Percentiles rank a stretch among this genome's conserved stretches.
phyloP scores from a whole-genome alignment of 37 sponge, comb jelly and placozoan species.

The Axinella damicornis region DNA sequence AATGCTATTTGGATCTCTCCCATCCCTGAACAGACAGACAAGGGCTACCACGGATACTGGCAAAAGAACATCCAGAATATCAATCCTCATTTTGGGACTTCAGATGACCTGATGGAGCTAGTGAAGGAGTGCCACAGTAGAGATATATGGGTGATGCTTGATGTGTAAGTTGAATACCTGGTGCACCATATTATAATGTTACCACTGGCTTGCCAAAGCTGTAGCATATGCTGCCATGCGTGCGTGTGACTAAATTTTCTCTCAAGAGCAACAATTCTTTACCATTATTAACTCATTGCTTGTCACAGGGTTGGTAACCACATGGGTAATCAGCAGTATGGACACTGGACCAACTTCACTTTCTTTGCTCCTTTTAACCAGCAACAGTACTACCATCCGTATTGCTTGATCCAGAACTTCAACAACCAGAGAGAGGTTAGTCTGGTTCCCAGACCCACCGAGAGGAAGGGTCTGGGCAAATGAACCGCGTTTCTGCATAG shows the following conservation, averaged over 20 bases:
- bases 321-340: conserved; percentile 74
- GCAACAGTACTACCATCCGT: conserved; percentile 72
- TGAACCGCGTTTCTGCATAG: too few species aligned
- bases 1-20: conserved; percentile 69
- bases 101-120: conserved; percentile 60
- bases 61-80: conserved; percentile 73
- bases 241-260: too few species aligned
- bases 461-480: too few species aligned
- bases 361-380: conserved; percentile 77
- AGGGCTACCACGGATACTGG: conserved; percentile 93
- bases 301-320: conserved; percentile 79
- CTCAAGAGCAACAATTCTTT: too few species aligned
- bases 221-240: too few species aligned
- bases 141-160: conserved; percentile 91
- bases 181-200: too few species aligned
- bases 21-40: conserved; percentile 69
- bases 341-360: conserved; percentile 74
- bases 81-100: conserved; percentile 77
- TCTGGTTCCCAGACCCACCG: too few species aligned
- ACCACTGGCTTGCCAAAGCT: too few species aligned
- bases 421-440: conserved; percentile 68
- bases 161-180: conserved; percentile 68
- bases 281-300: too few species aligned
- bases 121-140: conserved; percentile 70
- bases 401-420: conserved; percentile 79